A percentile compares a stretch with the other conserved stretches of the same genome.
These are phyloP conservation scores for Grapholita molesta DNA, from an alignment of 1,140 invertebrate genomes.

Conservation along the genomic window DNA sequence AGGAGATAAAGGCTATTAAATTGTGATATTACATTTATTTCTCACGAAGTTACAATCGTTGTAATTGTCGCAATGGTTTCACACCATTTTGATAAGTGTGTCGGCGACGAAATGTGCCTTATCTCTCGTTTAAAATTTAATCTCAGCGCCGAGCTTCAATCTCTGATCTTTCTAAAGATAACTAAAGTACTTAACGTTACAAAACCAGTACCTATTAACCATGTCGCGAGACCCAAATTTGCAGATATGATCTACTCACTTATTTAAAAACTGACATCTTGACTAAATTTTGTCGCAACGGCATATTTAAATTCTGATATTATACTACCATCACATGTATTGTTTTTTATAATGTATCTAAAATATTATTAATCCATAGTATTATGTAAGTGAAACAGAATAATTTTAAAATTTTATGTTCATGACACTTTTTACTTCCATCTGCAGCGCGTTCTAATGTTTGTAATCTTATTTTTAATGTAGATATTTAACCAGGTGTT, in stretches of 20 bases:
- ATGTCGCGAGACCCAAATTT: neutral
- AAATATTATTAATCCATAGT: too few relatives aligned
- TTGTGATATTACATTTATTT: slow-evolving; percentile 5
- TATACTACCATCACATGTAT: neutral
- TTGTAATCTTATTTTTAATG: too few relatives aligned
- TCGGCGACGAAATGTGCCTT: slow-evolving; percentile 14
- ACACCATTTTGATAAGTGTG: slow-evolving; percentile 14
- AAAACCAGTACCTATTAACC: slow-evolving; percentile 4
- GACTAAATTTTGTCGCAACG: neutral
- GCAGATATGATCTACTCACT: neutral
- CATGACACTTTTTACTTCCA: too few relatives aligned
- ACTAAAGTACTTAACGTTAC: neutral
- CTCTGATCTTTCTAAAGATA: slow-evolving; percentile 15
- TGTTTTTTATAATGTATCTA: too few relatives aligned
- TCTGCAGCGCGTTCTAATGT: too few relatives aligned
- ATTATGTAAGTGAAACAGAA: too few relatives aligned
- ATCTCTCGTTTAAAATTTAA: neutral
- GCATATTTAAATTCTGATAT: neutral
- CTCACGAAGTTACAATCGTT: slow-evolving; percentile 13
- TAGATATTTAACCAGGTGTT: too few relatives aligned
- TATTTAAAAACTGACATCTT: neutral
- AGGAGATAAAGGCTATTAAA: slow-evolving; percentile 10
- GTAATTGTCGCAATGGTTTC: slow-evolving; percentile 8
- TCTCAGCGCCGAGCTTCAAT: slow-evolving; percentile 4
- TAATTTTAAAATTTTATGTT: too few relatives aligned